These are phyloP conservation scores for Corynorhinus townsendii DNA, from an alignment of 2,113 vertebrate genomes.

Conservation along the genomic window DNA sequence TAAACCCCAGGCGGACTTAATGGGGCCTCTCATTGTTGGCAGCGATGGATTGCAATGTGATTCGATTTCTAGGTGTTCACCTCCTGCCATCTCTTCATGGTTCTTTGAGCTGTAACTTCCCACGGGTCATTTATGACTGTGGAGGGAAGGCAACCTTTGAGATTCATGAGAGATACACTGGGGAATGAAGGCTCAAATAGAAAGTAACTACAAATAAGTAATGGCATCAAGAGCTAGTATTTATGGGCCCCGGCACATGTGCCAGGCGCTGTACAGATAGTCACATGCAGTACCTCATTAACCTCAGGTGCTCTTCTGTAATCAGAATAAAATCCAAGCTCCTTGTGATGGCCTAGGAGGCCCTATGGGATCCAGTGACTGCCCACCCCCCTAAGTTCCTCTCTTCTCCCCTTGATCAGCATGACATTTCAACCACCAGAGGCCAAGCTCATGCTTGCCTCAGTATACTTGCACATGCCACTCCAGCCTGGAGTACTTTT, in stretches of 20 bases:
- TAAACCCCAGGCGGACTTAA: not conserved
- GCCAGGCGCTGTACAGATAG: not conserved
- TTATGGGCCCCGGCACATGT: fast-evolving
- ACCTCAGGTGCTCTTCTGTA: not conserved
- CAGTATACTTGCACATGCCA: not conserved
- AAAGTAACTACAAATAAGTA: not conserved
- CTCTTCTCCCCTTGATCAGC: not conserved
- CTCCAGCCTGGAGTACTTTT: not conserved
- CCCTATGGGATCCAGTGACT: fast-evolving
- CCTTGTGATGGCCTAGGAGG: not conserved
- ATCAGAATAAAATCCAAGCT: not conserved
- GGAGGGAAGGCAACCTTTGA: not conserved
- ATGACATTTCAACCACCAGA: not conserved
- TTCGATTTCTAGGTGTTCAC: not conserved
- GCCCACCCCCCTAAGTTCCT: fast-evolving
- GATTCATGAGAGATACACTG: not conserved
- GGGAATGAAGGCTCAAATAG: not conserved
- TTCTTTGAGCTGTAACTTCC: not conserved
- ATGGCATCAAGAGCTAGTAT: not conserved
- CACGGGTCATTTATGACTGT: not conserved
- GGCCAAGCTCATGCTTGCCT: not conserved
- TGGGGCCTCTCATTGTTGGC: not conserved
- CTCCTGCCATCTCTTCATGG: not conserved
- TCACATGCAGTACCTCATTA: not conserved
- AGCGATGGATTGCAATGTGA: not conserved